Conservation (phyloP, 2,888 invertebrate genomes). For the Plemyria rubiginata region DNA sequence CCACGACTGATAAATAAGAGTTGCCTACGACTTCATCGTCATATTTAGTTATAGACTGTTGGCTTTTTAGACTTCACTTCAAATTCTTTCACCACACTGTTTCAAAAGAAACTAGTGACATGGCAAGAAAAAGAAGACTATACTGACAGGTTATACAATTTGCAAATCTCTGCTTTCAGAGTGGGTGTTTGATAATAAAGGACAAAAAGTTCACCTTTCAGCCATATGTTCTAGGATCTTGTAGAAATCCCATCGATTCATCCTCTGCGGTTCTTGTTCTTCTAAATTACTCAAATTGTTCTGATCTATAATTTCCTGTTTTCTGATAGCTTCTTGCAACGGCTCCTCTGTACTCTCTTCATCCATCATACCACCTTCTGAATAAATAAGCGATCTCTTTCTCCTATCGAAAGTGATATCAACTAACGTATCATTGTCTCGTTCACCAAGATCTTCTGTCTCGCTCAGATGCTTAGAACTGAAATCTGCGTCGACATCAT, state of each 20-base stretch:
- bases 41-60: too few relatives aligned
- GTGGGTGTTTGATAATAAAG: too few relatives aligned
- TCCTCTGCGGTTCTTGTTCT: conserved; percentile 67
- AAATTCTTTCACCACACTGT: too few relatives aligned
- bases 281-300: conserved; percentile 58
- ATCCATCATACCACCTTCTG: conserved; percentile 67
- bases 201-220: conserved; percentile 76
- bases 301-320: conserved; percentile 77
- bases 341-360: conserved; percentile 62
- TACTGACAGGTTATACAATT: too few relatives aligned
- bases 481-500: not conserved
- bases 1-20: too few relatives aligned
- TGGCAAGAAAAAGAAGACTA: too few relatives aligned
- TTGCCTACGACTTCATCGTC: too few relatives aligned
- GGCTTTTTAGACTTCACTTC: too few relatives aligned
- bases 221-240: conserved; percentile 85
- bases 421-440: conserved; percentile 68
- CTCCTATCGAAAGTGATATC: conserved; percentile 73
- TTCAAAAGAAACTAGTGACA: too few relatives aligned
- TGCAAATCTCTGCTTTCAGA: too few relatives aligned
- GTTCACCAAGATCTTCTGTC: conserved; percentile 38
- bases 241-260: conserved; percentile 88
- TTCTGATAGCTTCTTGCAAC: conserved; percentile 75
- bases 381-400: conserved; percentile 63
- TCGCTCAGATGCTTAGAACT: conserved; percentile 49